These are phyloP conservation scores for Pyrgilauda ruficollis DNA, from an alignment of 2,113 vertebrate genomes.

Conservation along the genomic window DNA sequence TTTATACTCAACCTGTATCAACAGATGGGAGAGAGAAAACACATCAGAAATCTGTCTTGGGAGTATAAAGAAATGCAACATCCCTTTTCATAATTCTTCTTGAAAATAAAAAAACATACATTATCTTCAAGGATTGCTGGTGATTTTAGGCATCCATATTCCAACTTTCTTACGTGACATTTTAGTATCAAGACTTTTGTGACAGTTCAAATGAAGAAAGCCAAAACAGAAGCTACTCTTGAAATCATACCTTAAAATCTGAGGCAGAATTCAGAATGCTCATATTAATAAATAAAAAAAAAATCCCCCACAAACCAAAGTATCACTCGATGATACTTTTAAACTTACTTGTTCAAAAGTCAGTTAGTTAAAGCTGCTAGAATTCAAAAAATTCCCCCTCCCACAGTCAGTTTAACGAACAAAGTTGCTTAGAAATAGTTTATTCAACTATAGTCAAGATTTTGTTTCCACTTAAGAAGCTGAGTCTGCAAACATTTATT, in stretches of 20 bases:
- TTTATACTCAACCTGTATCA: constrained; percentile 88
- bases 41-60: not conserved
- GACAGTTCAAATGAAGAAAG: not conserved
- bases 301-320: not conserved
- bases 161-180: not conserved
- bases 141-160: not conserved
- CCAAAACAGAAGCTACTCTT: not conserved
- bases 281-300: not conserved
- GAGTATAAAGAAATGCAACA: not conserved
- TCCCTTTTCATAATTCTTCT: not conserved
- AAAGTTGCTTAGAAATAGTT: not conserved
- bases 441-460: not conserved
- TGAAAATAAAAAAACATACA: not conserved
- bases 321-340: not conserved
- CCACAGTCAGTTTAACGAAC: not conserved
- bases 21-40: not conserved
- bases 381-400: not conserved
- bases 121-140: not conserved
- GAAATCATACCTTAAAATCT: not conserved
- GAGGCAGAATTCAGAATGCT: not conserved
- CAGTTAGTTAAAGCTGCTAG: not conserved
- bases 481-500: not conserved
- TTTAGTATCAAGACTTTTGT: not conserved
- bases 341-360: not conserved
- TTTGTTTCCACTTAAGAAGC: not conserved